Conservation (phyloP, 2,113 vertebrate genomes). For the Ondatra zibethicus region DNA sequence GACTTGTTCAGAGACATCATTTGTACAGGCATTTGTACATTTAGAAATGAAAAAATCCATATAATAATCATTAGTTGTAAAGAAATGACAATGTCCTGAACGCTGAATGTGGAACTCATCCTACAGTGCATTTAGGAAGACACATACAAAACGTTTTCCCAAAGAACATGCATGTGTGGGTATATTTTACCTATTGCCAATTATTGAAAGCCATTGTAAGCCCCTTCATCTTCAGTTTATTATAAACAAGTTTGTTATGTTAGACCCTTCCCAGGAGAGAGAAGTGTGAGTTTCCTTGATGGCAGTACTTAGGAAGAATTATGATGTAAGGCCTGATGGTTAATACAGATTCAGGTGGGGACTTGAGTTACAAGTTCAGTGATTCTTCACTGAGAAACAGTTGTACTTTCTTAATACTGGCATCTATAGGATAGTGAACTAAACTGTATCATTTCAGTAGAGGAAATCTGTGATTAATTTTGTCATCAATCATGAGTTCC, state of each 20-base stretch:
- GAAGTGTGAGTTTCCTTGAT: neutral
- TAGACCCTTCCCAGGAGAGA: neutral
- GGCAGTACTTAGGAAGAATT: neutral
- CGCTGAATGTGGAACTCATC: neutral
- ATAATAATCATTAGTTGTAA: conserved; percentile 4
- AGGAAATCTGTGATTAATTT: conserved; percentile 14
- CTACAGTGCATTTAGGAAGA: neutral
- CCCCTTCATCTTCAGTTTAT: neutral
- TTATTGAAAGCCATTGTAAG: neutral
- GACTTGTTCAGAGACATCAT: conserved; percentile 16
- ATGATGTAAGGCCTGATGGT: neutral
- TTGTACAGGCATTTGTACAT: neutral
- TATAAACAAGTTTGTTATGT: neutral
- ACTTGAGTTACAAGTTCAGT: conserved; percentile 41
- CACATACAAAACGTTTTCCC: neutral
- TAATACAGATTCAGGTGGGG: conserved; percentile 15
- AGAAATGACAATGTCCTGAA: conserved; percentile 3
- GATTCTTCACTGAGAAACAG: conserved; percentile 26
- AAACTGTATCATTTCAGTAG: conserved; percentile 22
- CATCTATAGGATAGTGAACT: conserved; percentile 32
- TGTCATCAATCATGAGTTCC: conserved; percentile 3
- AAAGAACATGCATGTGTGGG: neutral
- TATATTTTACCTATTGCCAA: neutral
- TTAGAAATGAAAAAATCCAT: conserved; percentile 7
- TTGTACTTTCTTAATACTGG: conserved; percentile 28